Conservation (phyloP, 2,113 vertebrate species). For the Bothrops jararaca region DNA sequence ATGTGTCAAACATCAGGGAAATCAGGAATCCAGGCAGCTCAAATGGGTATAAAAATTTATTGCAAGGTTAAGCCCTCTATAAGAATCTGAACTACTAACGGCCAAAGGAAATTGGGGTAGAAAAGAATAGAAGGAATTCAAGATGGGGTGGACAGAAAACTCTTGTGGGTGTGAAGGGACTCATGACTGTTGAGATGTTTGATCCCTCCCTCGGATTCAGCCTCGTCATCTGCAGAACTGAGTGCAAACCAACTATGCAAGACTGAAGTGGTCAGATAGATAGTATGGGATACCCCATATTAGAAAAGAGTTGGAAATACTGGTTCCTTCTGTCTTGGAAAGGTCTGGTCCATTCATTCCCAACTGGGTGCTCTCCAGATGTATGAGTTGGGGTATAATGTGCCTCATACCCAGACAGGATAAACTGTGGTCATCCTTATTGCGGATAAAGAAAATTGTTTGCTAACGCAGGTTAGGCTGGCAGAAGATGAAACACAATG, state of each 20-base stretch:
- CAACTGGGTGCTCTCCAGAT: neutral
- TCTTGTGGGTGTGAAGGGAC: neutral
- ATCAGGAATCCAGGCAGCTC: neutral
- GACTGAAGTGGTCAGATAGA: neutral
- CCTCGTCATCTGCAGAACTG: neutral
- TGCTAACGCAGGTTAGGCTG: neutral
- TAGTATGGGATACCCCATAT: neutral
- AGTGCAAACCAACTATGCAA: neutral
- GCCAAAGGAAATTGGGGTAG: neutral
- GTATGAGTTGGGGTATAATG: neutral
- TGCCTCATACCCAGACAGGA: neutral
- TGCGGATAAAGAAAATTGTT: neutral
- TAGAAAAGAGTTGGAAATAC: neutral
- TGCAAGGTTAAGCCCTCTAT: neutral
- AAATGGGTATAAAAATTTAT: neutral
- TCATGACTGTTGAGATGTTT: neutral
- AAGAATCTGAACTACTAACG: neutral
- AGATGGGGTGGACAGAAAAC: neutral
- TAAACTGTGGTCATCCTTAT: neutral
- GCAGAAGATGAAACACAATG: neutral
- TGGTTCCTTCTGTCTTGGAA: neutral
- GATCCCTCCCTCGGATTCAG: neutral
- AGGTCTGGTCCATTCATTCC: neutral
- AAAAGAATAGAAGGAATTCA: neutral
- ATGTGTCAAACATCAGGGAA: neutral